Percentiles rank a stretch among this genome's conserved stretches.
Evolutionary conservation across 2,888 invertebrate species (phyloP).

Genomic region (Cryptocephalus moraei): DNA sequence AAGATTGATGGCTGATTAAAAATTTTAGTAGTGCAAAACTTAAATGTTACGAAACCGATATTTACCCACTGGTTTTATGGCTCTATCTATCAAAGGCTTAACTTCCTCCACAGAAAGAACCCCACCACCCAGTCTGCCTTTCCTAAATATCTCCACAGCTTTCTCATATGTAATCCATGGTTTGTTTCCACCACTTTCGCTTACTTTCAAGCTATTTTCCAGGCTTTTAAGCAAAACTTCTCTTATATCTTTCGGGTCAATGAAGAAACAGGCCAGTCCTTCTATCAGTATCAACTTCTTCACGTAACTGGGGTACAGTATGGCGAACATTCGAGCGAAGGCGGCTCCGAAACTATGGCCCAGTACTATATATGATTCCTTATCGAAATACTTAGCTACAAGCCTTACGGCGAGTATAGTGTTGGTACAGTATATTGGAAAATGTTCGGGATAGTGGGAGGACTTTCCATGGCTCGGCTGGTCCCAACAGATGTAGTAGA

Average conservation of each 20-base stretch:
- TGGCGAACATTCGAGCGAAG: conserved; percentile 31
- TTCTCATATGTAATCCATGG: conserved; percentile 39
- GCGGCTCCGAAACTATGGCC: conserved; percentile 43
- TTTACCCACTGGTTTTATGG: conserved; percentile 33
- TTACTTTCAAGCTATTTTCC: too few species aligned
- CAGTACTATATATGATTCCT: conserved; percentile 24
- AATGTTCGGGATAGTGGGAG: conserved; percentile 38
- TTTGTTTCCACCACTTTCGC: conserved; percentile 8
- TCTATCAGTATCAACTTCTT: conserved; percentile 40
- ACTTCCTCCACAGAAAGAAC: conserved; percentile 35
- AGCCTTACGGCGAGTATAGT: conserved; percentile 32
- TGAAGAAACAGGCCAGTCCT: conserved; percentile 26
- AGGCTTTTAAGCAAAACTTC: neutral
- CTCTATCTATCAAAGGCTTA: conserved; percentile 39
- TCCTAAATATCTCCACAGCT: conserved; percentile 40
- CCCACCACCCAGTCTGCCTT: conserved; percentile 26
- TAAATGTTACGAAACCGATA: conserved; percentile 37
- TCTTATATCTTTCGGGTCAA: conserved; percentile 8
- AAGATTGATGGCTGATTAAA: too few species aligned
- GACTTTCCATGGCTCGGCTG: conserved; percentile 53
- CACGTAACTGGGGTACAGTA: conserved; percentile 37
- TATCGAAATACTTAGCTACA: conserved; percentile 26
- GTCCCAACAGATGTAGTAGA: conserved; percentile 42
- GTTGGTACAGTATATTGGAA: conserved; percentile 35
- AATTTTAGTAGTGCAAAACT: too few species aligned